Percentiles rank a stretch among this genome's conserved stretches.
Conservation (phyloP, 35 echinoderm and acorn worm genomes). For the Heliocidaris tuberculata region DNA sequence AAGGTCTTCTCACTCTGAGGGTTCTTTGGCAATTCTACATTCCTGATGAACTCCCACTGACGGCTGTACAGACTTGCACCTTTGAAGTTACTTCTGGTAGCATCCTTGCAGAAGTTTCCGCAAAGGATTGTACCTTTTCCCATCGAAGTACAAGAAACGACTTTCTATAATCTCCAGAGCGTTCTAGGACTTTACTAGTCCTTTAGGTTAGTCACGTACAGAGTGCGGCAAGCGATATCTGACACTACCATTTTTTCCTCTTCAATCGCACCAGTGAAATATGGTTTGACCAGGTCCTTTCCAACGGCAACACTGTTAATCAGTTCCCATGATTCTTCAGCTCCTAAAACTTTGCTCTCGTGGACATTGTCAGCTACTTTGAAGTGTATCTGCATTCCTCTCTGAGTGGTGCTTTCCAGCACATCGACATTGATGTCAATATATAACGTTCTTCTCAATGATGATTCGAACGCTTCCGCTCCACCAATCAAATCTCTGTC, state of each 20-base stretch:
- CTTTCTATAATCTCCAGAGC: neutral
- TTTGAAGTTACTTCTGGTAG: too few relatives aligned
- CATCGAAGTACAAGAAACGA: neutral
- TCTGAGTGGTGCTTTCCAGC: neutral
- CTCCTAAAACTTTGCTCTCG: neutral
- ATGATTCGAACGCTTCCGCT: neutral
- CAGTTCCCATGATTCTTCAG: neutral
- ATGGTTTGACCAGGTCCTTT: neutral
- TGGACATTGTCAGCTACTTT: neutral
- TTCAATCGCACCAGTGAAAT: neutral
- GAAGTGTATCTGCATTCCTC: neutral
- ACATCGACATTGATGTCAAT: neutral
- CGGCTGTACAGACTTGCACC: neutral
- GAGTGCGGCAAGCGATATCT: too few relatives aligned
- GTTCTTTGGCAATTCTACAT: neutral
- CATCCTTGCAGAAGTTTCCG: constrained; percentile 6
- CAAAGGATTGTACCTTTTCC: neutral
- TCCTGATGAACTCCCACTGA: neutral
- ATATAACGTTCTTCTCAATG: neutral
- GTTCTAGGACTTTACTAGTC: neutral
- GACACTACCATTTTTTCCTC: neutral
- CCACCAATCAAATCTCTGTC: neutral
- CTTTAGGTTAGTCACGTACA: neutral
- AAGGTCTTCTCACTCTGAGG: neutral
- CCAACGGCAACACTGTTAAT: neutral